Evolutionary conservation across 92 coral and sea anemone species (phyloP).

Genomic region (Metridium senile): DNA sequence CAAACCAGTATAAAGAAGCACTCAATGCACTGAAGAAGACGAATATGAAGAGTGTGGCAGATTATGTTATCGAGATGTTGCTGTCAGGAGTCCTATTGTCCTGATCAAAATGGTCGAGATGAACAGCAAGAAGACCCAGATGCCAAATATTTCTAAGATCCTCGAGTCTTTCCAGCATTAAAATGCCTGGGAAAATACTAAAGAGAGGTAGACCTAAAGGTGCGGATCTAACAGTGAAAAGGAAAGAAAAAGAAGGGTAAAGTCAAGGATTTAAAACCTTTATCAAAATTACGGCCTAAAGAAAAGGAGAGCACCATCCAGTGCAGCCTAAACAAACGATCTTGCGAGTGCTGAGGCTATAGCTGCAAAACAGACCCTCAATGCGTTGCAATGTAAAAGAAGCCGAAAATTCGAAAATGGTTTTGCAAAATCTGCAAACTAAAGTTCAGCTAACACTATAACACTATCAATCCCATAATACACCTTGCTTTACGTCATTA

Average conservation of each 20-base stretch:
- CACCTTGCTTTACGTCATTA: no score
- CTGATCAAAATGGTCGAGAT: not conserved
- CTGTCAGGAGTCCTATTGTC: not conserved
- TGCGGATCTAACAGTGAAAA: not conserved
- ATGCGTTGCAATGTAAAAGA: no score
- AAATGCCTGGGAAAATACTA: not conserved
- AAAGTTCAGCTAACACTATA: no score
- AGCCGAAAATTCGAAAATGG: no score
- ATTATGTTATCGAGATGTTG: constrained; percentile 40
- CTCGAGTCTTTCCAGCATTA: not conserved
- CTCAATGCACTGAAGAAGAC: constrained; percentile 37
- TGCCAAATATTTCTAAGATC: not conserved
- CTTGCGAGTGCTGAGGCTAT: not conserved
- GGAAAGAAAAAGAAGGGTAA: not conserved
- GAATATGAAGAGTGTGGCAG: constrained; percentile 38
- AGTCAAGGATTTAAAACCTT: not conserved
- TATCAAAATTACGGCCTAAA: not conserved
- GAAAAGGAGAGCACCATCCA: not conserved
- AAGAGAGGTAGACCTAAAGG: not conserved
- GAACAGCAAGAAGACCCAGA: not conserved
- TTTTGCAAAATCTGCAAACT: no score
- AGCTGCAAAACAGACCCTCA: not conserved
- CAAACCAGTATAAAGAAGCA: constrained; percentile 24
- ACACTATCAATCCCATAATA: no score
- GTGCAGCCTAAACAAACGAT: not conserved